Evolutionary conservation across 2,113 vertebrate genomes (phyloP).

Genomic region (Nothocercus julius): DNA sequence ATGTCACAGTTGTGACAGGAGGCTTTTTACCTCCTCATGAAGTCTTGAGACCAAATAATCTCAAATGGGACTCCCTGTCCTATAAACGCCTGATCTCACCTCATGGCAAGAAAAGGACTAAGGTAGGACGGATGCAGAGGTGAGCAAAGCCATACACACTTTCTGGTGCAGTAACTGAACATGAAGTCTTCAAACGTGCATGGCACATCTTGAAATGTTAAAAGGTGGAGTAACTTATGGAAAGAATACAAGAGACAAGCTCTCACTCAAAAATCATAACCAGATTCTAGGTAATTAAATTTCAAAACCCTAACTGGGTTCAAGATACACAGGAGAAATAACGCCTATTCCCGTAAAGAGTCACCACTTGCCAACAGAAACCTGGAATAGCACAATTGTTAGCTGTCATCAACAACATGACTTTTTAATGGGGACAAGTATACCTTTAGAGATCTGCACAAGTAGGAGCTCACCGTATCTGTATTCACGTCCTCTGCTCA

Average conservation of each 20-base stretch:
- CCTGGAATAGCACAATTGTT: fast-evolving
- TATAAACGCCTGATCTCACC: neutral
- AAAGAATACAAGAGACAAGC: neutral
- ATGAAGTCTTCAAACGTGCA: neutral
- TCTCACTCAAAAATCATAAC: neutral
- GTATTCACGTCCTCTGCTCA: neutral
- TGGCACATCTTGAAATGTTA: neutral
- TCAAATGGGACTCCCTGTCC: neutral
- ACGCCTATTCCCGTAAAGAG: neutral
- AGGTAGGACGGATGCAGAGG: neutral
- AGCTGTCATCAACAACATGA: neutral
- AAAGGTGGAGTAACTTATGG: neutral
- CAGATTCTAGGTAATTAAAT: neutral
- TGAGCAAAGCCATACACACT: neutral
- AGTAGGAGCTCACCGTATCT: neutral
- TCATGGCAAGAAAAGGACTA: neutral
- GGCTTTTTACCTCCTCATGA: neutral
- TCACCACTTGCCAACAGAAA: neutral
- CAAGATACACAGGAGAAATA: neutral
- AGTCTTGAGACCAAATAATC: neutral
- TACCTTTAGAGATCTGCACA: neutral
- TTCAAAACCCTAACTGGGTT: neutral
- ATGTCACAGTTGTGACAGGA: neutral
- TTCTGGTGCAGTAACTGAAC: neutral
- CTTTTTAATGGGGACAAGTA: neutral